Evolutionary conservation across 2,113 vertebrate species (phyloP).

Genomic region (Willisornis vidua): DNA sequence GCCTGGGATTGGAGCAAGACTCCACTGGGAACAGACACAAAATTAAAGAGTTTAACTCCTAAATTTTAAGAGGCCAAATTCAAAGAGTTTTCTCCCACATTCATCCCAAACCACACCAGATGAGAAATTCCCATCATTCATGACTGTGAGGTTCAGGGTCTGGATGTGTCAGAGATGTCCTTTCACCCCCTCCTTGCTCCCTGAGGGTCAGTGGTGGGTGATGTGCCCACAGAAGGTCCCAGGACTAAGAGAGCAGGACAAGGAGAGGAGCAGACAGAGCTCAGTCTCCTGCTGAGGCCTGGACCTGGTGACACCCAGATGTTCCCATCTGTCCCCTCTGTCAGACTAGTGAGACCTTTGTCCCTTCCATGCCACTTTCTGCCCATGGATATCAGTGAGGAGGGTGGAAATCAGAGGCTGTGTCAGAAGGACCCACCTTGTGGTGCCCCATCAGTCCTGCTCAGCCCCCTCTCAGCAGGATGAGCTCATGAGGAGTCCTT

Average conservation of each 20-base stretch:
- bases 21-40: not conserved
- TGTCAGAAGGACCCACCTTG: not conserved
- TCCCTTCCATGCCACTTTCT: not conserved
- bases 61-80: not conserved
- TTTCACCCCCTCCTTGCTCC: not conserved
- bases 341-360: fast-evolving
- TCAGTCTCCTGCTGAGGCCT: not conserved
- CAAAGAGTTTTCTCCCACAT: not conserved
- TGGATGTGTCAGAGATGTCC: not conserved
- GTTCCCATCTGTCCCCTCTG: not conserved
- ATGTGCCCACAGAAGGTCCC: not conserved
- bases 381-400: fast-evolving
- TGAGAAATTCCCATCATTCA: not conserved
- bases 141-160: not conserved
- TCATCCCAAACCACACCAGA: not conserved
- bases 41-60: not conserved
- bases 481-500: not conserved
- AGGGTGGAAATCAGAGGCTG: not conserved
- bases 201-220: not conserved
- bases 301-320: not conserved
- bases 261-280: not conserved
- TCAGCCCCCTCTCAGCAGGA: not conserved
- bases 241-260: not conserved
- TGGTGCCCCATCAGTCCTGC: not conserved
- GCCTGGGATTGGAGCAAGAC: not conserved